A percentile compares a stretch with the other conserved stretches of the same genome.
Evolutionary conservation across 2,113 vertebrate genomes (phyloP).

Genomic region (Mesembrinibis cayennensis): DNA sequence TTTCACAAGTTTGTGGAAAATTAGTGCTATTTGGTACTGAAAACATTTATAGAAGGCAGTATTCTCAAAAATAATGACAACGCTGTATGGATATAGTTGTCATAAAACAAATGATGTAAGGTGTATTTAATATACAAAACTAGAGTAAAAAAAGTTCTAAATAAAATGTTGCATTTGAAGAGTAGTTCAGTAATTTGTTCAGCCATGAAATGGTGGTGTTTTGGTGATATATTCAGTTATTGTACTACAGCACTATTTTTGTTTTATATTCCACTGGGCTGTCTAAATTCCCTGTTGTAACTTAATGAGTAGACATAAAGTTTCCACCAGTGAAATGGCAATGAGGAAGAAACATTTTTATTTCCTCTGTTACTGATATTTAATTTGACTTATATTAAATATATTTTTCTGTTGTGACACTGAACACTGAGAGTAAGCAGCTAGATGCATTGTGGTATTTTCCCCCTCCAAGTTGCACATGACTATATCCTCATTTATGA

Average conservation of each 20-base stretch:
- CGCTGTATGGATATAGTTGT: neutral
- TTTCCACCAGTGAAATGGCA: neutral
- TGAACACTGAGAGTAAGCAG: neutral
- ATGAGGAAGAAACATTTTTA: neutral
- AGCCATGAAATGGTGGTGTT: neutral
- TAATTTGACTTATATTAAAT: neutral
- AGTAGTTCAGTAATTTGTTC: neutral
- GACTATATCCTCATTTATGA: neutral
- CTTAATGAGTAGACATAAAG: neutral
- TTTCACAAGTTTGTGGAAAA: neutral
- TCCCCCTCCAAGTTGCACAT: neutral
- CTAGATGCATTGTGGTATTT: neutral
- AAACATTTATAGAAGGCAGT: neutral
- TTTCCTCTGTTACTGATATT: neutral
- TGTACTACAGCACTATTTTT: neutral
- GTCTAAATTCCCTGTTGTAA: neutral
- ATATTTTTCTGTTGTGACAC: neutral
- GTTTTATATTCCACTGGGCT: neutral
- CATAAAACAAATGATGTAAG: neutral
- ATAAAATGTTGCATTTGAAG: constrained; percentile 24
- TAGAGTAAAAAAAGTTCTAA: neutral
- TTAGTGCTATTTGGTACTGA: neutral
- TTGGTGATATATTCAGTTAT: neutral
- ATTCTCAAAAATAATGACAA: neutral
- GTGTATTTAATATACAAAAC: constrained; percentile 22